These are phyloP conservation scores for Strigamia transsilvanica DNA, from an alignment of 2,888 invertebrate species.

Conservation along the genomic window DNA sequence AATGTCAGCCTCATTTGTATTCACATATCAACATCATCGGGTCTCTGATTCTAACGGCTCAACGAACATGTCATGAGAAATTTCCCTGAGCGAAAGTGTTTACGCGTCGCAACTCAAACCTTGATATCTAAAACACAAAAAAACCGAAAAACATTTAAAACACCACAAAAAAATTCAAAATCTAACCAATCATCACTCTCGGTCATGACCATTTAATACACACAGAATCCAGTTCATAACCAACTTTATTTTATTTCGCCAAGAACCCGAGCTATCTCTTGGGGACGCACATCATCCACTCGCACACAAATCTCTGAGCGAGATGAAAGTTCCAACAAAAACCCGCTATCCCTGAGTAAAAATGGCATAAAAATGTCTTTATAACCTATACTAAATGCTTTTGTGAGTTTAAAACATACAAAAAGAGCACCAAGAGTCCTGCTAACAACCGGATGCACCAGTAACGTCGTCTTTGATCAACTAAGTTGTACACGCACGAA, in stretches of 20 bases:
- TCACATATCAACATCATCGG: not conserved
- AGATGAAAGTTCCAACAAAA: not conserved
- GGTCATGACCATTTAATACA: not conserved
- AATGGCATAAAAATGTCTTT: too few relatives aligned
- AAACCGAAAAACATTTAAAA: not conserved
- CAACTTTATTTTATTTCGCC: not conserved
- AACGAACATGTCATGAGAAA: not conserved
- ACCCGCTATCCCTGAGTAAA: not conserved
- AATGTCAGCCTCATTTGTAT: not conserved
- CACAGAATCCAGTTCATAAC: not conserved
- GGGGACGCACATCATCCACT: slow-evolving; percentile 8
- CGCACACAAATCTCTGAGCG: not conserved
- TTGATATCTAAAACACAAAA: not conserved
- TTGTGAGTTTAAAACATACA: too few relatives aligned
- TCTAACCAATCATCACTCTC: too few relatives aligned
- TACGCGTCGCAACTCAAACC: not conserved
- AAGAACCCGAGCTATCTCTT: not conserved
- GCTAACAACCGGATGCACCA: too few relatives aligned
- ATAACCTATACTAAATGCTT: too few relatives aligned
- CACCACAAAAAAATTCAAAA: not conserved
- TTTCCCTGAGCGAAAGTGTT: not conserved
- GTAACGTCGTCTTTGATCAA: not conserved
- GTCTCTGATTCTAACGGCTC: not conserved
- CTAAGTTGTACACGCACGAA: not conserved
- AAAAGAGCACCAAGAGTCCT: too few relatives aligned